These are phyloP conservation scores for Sphenodon punctatus DNA, from an alignment of 2,797 vertebrate genomes.

Conservation along the genomic window DNA sequence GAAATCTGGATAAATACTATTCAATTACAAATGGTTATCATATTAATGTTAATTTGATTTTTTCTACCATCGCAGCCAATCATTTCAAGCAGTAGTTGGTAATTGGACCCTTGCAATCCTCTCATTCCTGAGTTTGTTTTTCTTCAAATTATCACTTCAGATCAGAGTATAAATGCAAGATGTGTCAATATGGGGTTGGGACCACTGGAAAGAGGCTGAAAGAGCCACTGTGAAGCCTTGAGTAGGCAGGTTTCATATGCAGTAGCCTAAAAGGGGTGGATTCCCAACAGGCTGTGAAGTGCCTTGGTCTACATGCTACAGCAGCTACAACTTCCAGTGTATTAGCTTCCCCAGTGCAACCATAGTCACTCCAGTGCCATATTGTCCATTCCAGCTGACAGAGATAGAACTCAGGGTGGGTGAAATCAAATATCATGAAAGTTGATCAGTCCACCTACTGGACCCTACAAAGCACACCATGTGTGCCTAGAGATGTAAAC, in stretches of 20 bases:
- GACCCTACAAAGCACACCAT: background rate
- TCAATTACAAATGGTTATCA: constrained; percentile 7
- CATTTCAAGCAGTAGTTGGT: background rate
- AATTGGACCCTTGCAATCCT: background rate
- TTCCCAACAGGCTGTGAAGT: background rate
- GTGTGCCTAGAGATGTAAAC: too few species aligned
- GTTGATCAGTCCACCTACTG: too few species aligned
- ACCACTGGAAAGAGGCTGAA: background rate
- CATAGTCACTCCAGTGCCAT: too few species aligned
- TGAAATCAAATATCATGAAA: too few species aligned
- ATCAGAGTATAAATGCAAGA: background rate
- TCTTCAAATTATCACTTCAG: background rate
- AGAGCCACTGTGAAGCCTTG: background rate
- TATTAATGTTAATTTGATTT: constrained; percentile 18
- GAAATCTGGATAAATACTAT: background rate
- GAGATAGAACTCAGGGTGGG: background rate
- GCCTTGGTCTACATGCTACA: too few species aligned
- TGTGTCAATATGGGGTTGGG: background rate
- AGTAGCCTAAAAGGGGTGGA: background rate
- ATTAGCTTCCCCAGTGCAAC: background rate
- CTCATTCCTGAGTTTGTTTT: background rate
- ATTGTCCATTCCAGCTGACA: background rate
- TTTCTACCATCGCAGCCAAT: background rate
- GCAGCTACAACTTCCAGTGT: background rate
- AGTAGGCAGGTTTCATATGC: background rate